These are phyloP conservation scores for Balaenoptera acutorostrata DNA, from an alignment of 2,113 vertebrate species.

Conservation along the genomic window DNA sequence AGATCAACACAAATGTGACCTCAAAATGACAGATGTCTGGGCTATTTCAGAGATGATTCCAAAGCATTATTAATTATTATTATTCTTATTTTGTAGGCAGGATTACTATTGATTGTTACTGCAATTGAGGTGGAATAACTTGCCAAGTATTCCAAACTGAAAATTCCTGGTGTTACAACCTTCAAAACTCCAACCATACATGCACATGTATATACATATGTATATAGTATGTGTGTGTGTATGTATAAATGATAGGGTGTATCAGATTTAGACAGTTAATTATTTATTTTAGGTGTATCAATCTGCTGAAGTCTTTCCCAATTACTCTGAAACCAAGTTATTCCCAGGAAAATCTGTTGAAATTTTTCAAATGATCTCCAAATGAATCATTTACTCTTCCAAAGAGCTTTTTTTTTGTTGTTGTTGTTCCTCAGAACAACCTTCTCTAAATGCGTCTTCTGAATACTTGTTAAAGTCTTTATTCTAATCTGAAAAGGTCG, in stretches of 20 bases:
- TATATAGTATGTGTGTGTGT: background rate
- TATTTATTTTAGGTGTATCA: background rate
- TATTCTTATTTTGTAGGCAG: background rate
- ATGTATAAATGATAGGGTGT: background rate
- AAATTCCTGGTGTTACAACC: background rate
- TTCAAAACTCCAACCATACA: background rate
- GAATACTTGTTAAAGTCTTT: background rate
- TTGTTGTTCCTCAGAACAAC: background rate
- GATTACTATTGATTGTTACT: background rate
- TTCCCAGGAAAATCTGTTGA: background rate
- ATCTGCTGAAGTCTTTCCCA: conserved; percentile 1
- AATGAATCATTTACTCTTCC: conserved; percentile 15
- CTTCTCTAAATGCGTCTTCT: conserved; percentile 12
- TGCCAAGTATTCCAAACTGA: background rate
- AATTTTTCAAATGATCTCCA: conserved; percentile 32
- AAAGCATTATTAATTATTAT: background rate
- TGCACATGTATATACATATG: background rate
- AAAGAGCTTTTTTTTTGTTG: background rate
- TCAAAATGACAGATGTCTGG: background rate
- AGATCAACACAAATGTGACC: background rate
- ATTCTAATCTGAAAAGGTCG: background rate
- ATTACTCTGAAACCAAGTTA: background rate
- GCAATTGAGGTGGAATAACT: conserved; percentile 3
- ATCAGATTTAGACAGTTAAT: conserved; percentile 7
- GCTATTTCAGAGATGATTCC: background rate